These are phyloP conservation scores for Onthophagus sagittarius DNA, from an alignment of 2,888 invertebrate species.

Conservation along the genomic window DNA sequence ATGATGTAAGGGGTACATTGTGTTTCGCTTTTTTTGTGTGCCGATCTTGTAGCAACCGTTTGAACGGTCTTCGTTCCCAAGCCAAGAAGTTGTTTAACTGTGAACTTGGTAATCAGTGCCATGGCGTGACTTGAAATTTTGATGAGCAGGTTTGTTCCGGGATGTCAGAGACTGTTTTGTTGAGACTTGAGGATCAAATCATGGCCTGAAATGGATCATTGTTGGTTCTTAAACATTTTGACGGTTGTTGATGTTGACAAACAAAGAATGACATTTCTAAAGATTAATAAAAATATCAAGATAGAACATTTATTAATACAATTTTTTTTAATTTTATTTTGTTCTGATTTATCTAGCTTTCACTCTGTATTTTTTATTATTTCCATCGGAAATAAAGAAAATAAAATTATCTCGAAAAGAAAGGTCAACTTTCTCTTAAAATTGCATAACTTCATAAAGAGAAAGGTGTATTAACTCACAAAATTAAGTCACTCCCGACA, in stretches of 20 bases:
- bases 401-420: not conserved
- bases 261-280: not conserved
- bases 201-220: not conserved
- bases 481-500: no score
- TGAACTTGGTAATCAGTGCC: conserved; percentile 7
- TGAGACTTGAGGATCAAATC: not conserved
- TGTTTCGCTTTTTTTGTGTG: not conserved
- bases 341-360: not conserved
- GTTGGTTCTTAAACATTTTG: not conserved
- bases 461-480: not conserved
- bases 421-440: not conserved
- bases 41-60: not conserved
- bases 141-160: not conserved
- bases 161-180: not conserved
- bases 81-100: not conserved
- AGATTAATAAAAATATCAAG: not conserved
- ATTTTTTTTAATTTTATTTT: not conserved
- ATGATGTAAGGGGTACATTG: conserved; percentile 37
- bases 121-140: not conserved
- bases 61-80: not conserved
- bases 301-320: not conserved
- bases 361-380: not conserved
- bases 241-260: not conserved
- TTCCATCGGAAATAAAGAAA: not conserved
- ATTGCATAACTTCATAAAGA: not conserved